phyloP scores from a whole-genome alignment of 2,797 vertebrate genomes.

The Pitangus sulphuratus region DNA sequence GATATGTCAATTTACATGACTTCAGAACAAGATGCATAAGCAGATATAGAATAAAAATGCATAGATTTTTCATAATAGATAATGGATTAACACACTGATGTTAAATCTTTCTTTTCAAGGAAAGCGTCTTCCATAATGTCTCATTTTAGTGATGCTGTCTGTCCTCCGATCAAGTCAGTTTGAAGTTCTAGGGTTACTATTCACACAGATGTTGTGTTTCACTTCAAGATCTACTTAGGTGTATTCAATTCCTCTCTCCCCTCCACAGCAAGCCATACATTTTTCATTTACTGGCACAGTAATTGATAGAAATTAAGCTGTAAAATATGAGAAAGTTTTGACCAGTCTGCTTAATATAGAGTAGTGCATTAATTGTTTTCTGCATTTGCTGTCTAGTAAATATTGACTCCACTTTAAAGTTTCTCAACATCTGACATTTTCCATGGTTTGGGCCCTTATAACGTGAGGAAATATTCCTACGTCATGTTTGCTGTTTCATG shows the following conservation, averaged over 20 bases:
- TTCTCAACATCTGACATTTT: not conserved
- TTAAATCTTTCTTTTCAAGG: not conserved
- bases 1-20: conserved; percentile 57
- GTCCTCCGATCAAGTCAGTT: not conserved
- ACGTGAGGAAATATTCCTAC: not conserved
- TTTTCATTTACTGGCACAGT: not conserved
- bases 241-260: not conserved
- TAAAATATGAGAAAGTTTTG: not conserved
- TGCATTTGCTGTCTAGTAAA: not conserved
- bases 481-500: not conserved
- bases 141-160: not conserved
- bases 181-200: not conserved
- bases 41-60: not conserved
- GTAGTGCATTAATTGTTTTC: not conserved
- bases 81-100: not conserved
- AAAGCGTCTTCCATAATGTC: not conserved
- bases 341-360: not conserved
- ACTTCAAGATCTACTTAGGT: not conserved
- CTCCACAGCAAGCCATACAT: not conserved
- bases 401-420: not conserved
- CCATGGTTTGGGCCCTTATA: not conserved
- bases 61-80: not conserved
- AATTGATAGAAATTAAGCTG: not conserved
- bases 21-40: conserved; percentile 66
- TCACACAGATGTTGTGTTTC: not conserved